phyloP scores from a whole-genome alignment of 1,140 invertebrate genomes.

The Zaprionus capensis region DNA sequence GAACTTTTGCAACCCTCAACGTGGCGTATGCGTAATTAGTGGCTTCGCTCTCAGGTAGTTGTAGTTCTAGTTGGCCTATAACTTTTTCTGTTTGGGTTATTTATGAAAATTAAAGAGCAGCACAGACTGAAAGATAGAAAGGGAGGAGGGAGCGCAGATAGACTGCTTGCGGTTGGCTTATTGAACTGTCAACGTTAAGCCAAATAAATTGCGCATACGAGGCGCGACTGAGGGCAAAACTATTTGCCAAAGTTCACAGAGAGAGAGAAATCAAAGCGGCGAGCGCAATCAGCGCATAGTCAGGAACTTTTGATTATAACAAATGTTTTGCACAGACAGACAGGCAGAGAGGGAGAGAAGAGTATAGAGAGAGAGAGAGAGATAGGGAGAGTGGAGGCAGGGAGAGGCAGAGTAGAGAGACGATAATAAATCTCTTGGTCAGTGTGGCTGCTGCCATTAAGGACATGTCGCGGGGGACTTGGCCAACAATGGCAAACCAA shows the following conservation, averaged over 20 bases:
- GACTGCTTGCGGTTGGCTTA: constrained; percentile 48
- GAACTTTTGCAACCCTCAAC: constrained; percentile 61
- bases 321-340: constrained; percentile 58
- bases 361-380: neutral
- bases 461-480: constrained; percentile 60
- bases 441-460: constrained; percentile 59
- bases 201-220: constrained; percentile 73
- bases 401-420: constrained; percentile 51
- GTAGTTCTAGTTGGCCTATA: constrained; percentile 36
- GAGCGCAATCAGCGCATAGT: constrained; percentile 55
- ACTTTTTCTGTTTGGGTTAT: constrained; percentile 54
- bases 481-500: constrained; percentile 61
- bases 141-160: neutral
- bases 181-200: constrained; percentile 82
- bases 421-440: constrained; percentile 77
- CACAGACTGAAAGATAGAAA: constrained; percentile 2
- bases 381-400: neutral
- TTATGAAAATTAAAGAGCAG: constrained; percentile 77
- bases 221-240: constrained; percentile 52
- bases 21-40: constrained; percentile 80
- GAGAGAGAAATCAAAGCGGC: constrained; percentile 63
- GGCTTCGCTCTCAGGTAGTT: constrained; percentile 56
- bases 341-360: neutral
- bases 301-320: constrained; percentile 79
- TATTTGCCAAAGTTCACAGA: constrained; percentile 65